Conservation (phyloP, 2,113 vertebrate genomes). For the Macrotus californicus region DNA sequence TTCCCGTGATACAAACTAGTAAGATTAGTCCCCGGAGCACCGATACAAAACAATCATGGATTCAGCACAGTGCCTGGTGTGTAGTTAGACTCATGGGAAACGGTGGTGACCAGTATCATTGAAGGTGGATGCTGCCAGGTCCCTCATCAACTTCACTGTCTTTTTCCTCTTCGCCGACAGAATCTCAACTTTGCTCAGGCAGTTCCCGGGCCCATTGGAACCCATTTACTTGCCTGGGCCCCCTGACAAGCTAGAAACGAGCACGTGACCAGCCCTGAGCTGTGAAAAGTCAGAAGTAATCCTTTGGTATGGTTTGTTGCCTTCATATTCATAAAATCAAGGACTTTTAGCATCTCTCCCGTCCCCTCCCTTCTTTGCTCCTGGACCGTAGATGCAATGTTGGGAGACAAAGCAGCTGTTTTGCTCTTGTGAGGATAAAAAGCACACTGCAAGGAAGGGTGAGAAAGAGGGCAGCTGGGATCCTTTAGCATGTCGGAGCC, state of each 20-base stretch:
- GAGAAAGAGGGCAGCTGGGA: neutral
- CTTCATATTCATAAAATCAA: neutral
- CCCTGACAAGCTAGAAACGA: neutral
- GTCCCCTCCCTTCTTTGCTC: neutral
- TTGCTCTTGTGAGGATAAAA: neutral
- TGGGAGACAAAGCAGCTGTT: neutral
- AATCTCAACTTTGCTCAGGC: neutral
- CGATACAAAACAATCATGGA: rapidly evolving
- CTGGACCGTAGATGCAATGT: neutral
- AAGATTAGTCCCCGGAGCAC: neutral
- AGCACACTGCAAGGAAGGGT: neutral
- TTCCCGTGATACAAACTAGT: neutral
- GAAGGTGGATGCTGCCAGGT: too few species aligned
- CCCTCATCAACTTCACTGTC: neutral
- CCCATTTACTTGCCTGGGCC: neutral
- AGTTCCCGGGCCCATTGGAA: neutral
- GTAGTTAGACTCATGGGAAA: rapidly evolving
- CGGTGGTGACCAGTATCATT: neutral
- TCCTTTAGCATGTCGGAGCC: rapidly evolving
- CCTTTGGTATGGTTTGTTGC: neutral
- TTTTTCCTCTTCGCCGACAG: neutral
- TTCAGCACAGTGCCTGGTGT: rapidly evolving
- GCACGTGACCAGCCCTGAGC: neutral
- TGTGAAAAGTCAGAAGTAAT: neutral
- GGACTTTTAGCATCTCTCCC: neutral